Evolutionary conservation across 2,797 vertebrate genomes (phyloP), one percentile per base, ranked within the genome.

Genomic region (Galaxias olidus): DNA sequence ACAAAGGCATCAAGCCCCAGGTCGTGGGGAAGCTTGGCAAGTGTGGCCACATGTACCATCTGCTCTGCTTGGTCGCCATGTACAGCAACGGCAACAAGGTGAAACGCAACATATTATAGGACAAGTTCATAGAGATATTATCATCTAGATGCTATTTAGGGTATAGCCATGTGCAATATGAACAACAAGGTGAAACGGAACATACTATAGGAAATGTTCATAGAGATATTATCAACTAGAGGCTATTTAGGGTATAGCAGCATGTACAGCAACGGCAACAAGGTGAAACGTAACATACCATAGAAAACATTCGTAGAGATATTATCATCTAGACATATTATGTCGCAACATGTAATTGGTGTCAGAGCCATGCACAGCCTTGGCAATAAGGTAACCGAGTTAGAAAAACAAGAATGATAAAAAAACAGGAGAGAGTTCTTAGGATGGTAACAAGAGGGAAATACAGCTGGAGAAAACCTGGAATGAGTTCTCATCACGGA

Each of bases 31-130:
- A 94, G 85, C 88, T 98, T 92, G 96, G 96, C 84, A 96, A 94
- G 85, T 98, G 97, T 0, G 94, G 94, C 52, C 97, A 98, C 86
- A 91, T 98, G 92, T 98, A 96, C 91, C 97, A 98, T 90, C 94
- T 98, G 81, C 92, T 98, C 80, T 98, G 97, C 86, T 92, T 98
- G 74, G 93, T 98, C 76, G 97, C 97, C 86, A 98, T 98, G 97
- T 98, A 98, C 90, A 96, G 93, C 92, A 98, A 97, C 0, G 97
- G 97, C 84, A 98, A 98, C 89, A 98, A 98, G 96, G 95, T 96
- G 87, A 84, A 91, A 79, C 75, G 63, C 70, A 68, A 73, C 83
- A 63, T 61, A 61, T 1, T 61, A 80, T 84, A 85, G 72, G 72
- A 73, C 43, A 48, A 66, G 81, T 80, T 82, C 54, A 85, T 85